Conservation (phyloP, 2,113 vertebrate genomes). For the Cricetomys ansorgei region DNA sequence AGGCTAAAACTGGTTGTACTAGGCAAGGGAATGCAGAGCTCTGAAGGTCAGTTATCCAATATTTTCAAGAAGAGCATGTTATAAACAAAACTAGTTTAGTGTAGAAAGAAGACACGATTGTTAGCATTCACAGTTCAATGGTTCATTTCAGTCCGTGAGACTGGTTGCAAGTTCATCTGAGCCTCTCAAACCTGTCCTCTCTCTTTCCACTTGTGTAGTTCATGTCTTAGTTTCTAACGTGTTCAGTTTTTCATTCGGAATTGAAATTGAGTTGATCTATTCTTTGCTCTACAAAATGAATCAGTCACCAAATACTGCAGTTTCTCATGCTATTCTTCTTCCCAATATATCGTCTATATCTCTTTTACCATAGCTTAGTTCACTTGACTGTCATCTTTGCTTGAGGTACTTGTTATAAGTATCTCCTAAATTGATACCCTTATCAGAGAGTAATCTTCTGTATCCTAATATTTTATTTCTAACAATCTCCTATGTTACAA, state of each 20-base stretch:
- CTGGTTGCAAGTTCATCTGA: not conserved
- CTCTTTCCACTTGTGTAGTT: not conserved
- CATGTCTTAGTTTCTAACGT: not conserved
- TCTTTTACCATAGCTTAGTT: not conserved
- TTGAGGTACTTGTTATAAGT: not conserved
- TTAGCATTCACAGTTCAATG: not conserved
- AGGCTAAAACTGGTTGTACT: slow-evolving; percentile 46
- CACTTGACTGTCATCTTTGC: no score
- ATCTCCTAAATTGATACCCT: not conserved
- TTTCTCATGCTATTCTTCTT: not conserved
- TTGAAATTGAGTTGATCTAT: not conserved
- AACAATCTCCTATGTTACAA: not conserved
- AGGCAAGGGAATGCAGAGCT: not conserved
- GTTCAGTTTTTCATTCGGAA: not conserved
- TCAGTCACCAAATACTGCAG: not conserved
- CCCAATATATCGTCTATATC: not conserved
- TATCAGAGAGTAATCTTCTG: not conserved
- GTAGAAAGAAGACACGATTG: not conserved
- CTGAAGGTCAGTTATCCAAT: not conserved
- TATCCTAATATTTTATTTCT: not conserved
- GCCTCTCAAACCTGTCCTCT: not conserved
- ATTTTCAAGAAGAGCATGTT: slow-evolving; percentile 11
- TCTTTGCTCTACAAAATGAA: not conserved
- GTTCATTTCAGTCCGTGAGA: not conserved
- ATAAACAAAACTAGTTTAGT: not conserved